phyloP scores from a whole-genome alignment of 2,888 invertebrate species.

The Stegophylla sp. region DNA sequence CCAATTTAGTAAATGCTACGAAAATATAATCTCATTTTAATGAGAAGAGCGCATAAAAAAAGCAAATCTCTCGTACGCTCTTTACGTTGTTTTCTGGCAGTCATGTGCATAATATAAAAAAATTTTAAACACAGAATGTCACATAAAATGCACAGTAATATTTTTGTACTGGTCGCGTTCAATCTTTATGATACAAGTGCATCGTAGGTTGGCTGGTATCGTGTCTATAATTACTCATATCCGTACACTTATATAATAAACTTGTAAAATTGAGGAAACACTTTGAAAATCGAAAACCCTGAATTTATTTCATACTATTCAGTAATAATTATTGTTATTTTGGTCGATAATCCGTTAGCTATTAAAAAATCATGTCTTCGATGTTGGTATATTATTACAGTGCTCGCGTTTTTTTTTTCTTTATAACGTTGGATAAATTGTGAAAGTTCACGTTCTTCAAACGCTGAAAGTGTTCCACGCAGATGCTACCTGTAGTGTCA shows the following conservation, averaged over 20 bases:
- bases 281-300: no score
- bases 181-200: not conserved
- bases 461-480: slow-evolving; percentile 1
- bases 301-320: no score
- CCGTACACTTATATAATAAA: no score
- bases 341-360: not conserved
- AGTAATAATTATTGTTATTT: not conserved
- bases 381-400: not conserved
- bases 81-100: slow-evolving; percentile 18
- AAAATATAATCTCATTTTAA: slow-evolving; percentile 15
- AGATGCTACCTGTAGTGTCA: slow-evolving; percentile 6
- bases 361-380: not conserved
- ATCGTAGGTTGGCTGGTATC: not conserved
- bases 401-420: not conserved
- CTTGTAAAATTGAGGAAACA: no score
- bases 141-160: slow-evolving; percentile 23
- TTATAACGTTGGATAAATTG: not conserved
- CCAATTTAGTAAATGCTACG: slow-evolving; percentile 3
- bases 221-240: no score
- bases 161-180: not conserved
- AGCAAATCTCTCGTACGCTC: not conserved
- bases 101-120: not conserved
- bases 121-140: slow-evolving; percentile 8
- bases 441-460: not conserved
- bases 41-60: not conserved